These are phyloP conservation scores for Chloroceryle amazona DNA, from an alignment of 2,797 vertebrate genomes.

Conservation along the genomic window DNA sequence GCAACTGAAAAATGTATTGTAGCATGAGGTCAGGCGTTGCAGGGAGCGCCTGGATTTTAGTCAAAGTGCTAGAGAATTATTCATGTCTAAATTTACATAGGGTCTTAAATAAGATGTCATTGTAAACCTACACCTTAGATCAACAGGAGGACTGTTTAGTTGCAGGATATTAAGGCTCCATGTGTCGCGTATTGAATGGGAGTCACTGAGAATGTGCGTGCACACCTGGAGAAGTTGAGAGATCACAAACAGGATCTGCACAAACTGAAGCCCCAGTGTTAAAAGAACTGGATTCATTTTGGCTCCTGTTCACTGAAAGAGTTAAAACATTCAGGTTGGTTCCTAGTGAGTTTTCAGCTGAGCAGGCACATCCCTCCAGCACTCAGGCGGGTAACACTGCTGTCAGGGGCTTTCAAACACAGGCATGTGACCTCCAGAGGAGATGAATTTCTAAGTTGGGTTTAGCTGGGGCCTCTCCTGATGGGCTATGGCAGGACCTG, in stretches of 20 bases:
- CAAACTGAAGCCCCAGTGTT: too few species aligned
- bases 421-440: rapidly evolving
- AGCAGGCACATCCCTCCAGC: not conserved
- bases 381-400: rapidly evolving
- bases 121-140: constrained; percentile 2
- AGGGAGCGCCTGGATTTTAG: constrained; percentile 12
- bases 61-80: constrained; percentile 6
- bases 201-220: rapidly evolving
- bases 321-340: not conserved
- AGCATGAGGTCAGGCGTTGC: not conserved
- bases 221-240: not conserved
- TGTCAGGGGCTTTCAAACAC: not conserved
- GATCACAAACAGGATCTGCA: rapidly evolving
- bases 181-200: not conserved
- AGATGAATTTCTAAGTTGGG: not conserved
- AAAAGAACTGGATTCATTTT: not conserved
- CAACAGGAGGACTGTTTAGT: not conserved
- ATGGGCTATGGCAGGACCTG: not conserved
- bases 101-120: constrained; percentile 7
- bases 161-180: not conserved
- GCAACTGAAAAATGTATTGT: not conserved
- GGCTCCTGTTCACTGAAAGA: not conserved
- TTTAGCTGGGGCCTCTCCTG: not conserved
- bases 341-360: not conserved
- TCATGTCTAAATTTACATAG: constrained; percentile 11